Base-by-base conservation (phyloP, 2,888 invertebrate species). In the Pandemis heparana region DNA sequence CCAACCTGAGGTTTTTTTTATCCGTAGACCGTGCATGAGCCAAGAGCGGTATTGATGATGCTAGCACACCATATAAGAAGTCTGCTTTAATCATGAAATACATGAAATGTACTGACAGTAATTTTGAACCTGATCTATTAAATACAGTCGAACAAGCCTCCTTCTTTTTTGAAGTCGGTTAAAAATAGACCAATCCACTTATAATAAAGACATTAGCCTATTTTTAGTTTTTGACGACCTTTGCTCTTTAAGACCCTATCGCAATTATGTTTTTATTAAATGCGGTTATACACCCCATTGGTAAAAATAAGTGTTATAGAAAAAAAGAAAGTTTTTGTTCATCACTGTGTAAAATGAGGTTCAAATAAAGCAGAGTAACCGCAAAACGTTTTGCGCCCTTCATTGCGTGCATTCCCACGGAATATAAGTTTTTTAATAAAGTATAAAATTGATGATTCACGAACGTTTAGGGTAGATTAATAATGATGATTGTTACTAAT, bases 391-490 rank as follows among this genome's bases (percentile, higher is more conserved):
- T 83, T 81, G 77, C 80, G 75, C 80, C 80, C 77, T 67, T 78
- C 60, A 84, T 83, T 76, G 81, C 82, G 81, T 81, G 83, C 63
- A 77, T 86, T 86, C 85, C 82, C 85, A 85, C 83, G 82, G 76
- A 79, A 69, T 74, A 71, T 79, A 75, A 43, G 75, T 78, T 77
- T 69, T 51, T 74, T 67, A 0, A 79, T 79, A 75, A 81, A 80
- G 81, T 76, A 71, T 74, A 61, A 79, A 82, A 81, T 78, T 82
- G 83, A 82, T 84, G 82, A 83, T 80, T 85, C 85, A 87, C 76
- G 75, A 76, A 75, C 77, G 68, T 76, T 66, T 75, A 78, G 77
- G 66, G 71, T 62, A 64, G 75, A 69, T 73, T 59, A 71, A 66
- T 77, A 63, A 66, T 51, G 56, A 74, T 70, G 32, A 60, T 59